These are phyloP conservation scores for Prietella phreatophila DNA, from an alignment of 2,113 vertebrate genomes.

Conservation along the genomic window DNA sequence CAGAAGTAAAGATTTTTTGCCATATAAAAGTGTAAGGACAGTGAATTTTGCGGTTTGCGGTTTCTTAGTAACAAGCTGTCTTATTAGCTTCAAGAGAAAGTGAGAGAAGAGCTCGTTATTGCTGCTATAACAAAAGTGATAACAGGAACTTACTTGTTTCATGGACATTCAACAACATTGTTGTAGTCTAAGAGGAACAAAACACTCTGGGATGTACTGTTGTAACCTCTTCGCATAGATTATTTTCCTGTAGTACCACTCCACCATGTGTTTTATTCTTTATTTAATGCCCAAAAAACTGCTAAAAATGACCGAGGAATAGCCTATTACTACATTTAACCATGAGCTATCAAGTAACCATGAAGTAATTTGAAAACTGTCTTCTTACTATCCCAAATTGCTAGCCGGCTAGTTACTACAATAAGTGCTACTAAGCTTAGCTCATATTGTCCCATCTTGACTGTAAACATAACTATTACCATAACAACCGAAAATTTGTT, in stretches of 20 bases:
- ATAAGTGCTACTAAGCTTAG: too few species aligned
- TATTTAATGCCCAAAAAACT: too few species aligned
- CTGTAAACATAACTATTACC: not conserved
- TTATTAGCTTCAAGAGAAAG: not conserved
- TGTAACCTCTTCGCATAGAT: too few species aligned
- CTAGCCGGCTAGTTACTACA: too few species aligned
- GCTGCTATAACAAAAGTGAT: not conserved
- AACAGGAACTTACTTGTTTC: not conserved
- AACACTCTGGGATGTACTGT: not conserved
- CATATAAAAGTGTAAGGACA: not conserved
- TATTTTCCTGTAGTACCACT: too few species aligned
- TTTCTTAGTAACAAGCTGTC: not conserved
- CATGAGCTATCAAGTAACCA: too few species aligned
- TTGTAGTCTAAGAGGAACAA: not conserved
- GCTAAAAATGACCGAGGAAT: too few species aligned
- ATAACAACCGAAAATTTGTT: not conserved
- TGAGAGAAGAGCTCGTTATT: not conserved
- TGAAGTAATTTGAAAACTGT: too few species aligned
- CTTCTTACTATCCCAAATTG: too few species aligned
- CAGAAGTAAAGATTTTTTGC: not conserved
- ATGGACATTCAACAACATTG: not conserved
- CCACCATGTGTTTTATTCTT: too few species aligned
- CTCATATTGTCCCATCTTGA: too few species aligned
- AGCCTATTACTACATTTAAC: too few species aligned
- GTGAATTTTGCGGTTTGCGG: not conserved